phyloP scores from a whole-genome alignment of 2,113 vertebrate species.

The Agapornis roseicollis region DNA sequence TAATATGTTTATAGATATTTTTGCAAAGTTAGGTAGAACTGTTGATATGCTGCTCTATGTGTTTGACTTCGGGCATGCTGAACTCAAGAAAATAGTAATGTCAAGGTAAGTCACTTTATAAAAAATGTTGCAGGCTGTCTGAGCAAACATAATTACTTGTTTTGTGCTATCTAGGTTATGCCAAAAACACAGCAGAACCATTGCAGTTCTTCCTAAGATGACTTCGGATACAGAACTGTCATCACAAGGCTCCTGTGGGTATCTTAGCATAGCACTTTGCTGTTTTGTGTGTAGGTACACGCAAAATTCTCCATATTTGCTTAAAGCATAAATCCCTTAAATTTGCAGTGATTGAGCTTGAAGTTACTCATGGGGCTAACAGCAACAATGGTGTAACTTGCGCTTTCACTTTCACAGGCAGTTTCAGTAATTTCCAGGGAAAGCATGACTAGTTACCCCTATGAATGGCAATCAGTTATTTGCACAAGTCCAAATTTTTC shows the following conservation, averaged over 20 bases:
- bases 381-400: neutral
- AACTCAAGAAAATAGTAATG: neutral
- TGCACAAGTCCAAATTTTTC: neutral
- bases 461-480: neutral
- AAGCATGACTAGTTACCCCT: neutral
- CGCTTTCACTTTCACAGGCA: too few species aligned
- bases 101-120: neutral
- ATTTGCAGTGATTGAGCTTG: fast-evolving
- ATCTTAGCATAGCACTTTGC: neutral
- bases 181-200: neutral
- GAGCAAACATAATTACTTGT: neutral
- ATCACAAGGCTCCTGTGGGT: neutral
- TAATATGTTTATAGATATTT: neutral
- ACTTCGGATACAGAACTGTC: neutral
- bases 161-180: neutral
- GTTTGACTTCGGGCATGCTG: fast-evolving
- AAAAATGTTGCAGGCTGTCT: neutral
- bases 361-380: fast-evolving
- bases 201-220: neutral
- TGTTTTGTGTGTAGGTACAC: neutral
- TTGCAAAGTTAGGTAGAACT: neutral
- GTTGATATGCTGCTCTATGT: neutral
- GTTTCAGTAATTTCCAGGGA: neutral
- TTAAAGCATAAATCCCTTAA: neutral
- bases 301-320: neutral